Base-by-base conservation (phyloP, 1,140 invertebrate genomes). In the Plectus sambesii region DNA sequence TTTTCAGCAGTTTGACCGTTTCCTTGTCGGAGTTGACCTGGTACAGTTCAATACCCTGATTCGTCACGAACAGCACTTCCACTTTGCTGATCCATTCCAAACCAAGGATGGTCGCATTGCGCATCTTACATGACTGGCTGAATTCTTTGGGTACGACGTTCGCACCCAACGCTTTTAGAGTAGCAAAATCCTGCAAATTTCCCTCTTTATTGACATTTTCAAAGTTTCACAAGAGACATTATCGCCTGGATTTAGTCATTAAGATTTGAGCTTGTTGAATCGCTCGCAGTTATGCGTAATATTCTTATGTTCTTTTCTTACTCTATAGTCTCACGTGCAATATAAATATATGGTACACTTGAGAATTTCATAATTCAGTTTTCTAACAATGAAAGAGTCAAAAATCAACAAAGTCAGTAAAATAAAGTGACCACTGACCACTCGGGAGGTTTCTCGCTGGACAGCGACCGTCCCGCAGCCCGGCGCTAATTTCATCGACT, bases 1-100 rank as follows among this genome's bases (percentile, higher is more conserved):
- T 23, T 23, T 17, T 42, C n/a, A 42, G n/a, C 8, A 42, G 41
- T 15, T 42, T 42, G 12, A 42, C 36, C 12, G 5, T 42, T 23
- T 42, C 36, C 41, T 42, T 42, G 25, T 42, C 41, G 19, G 8
- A 42, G 41, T 42, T 42, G 8, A 42, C 41, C 17, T 42, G 41
- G 19, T 42, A 42, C 19, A 42, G 19, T 30, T 42, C 41, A 4
- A 42, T n/a, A 8, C 41, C 41, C 8, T 20, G 26, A 17, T 42
- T 42, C 41, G 36, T n/a, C 5, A 42, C 20, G 19, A 27, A 42
- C 5, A 42, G 19, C 5, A 42, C 36, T 23, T 42, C 25, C 5
- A 17, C 6, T 6, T 25, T 30, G 5, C 25, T 27, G 5, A 42
- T 30, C 41, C 41, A 42, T 23, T 42, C 41, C 19, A 42, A 15